These are phyloP conservation scores for Mamestra configurata DNA, from an alignment of 1,140 invertebrate species.

Conservation along the genomic window DNA sequence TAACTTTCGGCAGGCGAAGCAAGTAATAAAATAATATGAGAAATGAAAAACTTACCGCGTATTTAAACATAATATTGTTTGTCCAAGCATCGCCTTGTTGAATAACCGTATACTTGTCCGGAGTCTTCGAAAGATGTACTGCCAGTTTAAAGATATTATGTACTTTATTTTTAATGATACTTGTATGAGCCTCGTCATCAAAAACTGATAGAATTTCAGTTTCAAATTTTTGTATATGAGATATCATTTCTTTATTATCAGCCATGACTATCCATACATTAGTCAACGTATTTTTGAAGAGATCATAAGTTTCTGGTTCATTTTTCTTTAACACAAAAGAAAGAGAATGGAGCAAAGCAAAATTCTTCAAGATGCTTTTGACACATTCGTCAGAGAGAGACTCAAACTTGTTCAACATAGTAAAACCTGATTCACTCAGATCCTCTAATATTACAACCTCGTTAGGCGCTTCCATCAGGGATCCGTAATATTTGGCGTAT, in stretches of 20 bases:
- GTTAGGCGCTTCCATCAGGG: constrained; percentile 55
- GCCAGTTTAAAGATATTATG: constrained; percentile 10
- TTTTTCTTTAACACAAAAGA: constrained; percentile 54
- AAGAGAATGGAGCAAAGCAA: constrained; percentile 57
- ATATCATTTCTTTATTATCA: not conserved
- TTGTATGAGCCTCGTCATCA: constrained; percentile 33
- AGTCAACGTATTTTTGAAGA: constrained; percentile 39
- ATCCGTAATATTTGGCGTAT: constrained; percentile 79
- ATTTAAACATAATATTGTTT: constrained; percentile 61
- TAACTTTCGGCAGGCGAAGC: too few relatives aligned
- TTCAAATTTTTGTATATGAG: constrained; percentile 10
- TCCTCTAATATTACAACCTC: constrained; percentile 63
- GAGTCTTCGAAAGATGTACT: constrained; percentile 52
- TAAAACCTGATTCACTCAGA: constrained; percentile 51
- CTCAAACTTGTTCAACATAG: constrained; percentile 56
- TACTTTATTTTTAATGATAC: constrained; percentile 45
- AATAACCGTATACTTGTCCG: constrained; percentile 61
- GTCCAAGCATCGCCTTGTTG: constrained; percentile 60
- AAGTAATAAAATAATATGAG: too few relatives aligned
- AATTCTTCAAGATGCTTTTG: constrained; percentile 49
- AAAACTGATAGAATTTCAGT: constrained; percentile 34
- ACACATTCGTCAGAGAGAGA: constrained; percentile 52
- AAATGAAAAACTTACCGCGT: not conserved
- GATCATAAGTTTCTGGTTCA: constrained; percentile 50
- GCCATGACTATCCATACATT: constrained; percentile 37